Percentiles rank a stretch among this genome's conserved stretches.
Conservation (phyloP, 2,113 vertebrate species). For the Ia io region DNA sequence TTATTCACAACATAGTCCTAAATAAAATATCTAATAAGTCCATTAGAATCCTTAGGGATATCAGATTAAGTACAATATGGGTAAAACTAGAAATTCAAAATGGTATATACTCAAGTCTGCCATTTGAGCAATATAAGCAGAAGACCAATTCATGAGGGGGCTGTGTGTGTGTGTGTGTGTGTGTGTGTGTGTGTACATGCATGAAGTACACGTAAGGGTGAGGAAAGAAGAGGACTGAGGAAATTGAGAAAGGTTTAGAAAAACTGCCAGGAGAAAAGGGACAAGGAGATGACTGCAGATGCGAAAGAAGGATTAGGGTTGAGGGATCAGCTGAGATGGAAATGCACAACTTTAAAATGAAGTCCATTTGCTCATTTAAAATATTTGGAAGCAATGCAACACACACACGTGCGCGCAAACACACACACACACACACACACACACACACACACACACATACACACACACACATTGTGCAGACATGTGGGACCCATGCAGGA, state of each 20-base stretch:
- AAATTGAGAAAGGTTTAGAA: background rate
- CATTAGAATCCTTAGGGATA: background rate
- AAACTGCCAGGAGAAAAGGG: background rate
- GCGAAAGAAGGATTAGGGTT: background rate
- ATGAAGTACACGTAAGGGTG: no score
- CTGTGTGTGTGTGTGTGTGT: background rate
- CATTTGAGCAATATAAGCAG: background rate
- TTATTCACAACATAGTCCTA: conserved; percentile 33
- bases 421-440: background rate
- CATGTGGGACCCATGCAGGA: background rate
- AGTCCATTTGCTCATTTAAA: background rate
- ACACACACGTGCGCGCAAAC: no score
- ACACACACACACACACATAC: background rate
- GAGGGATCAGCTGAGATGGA: background rate
- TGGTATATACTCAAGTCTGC: background rate
- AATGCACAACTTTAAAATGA: background rate
- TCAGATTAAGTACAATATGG: background rate
- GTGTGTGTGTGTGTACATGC: background rate
- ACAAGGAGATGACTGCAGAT: background rate
- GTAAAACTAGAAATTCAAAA: conserved; percentile 24
- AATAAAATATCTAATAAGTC: conserved; percentile 38
- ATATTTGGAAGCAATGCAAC: background rate
- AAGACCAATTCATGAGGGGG: background rate
- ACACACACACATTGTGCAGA: background rate
- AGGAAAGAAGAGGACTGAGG: background rate